These are phyloP conservation scores for Graphium colonna DNA, from an alignment of 2,888 invertebrate genomes.

Conservation along the genomic window DNA sequence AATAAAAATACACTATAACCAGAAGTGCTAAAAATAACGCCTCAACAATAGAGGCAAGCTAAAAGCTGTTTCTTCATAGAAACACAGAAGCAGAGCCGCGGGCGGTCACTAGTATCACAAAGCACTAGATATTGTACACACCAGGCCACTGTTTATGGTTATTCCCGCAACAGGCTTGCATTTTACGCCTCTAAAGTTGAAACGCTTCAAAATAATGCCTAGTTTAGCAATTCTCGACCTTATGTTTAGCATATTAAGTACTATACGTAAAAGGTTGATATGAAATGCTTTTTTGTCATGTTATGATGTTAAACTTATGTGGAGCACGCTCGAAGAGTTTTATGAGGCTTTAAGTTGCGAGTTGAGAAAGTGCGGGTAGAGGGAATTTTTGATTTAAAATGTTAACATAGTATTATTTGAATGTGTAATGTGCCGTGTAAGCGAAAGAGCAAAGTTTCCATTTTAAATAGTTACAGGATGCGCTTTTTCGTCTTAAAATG, in stretches of 20 bases:
- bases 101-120: slow-evolving; percentile 18
- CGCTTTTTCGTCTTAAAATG: too few species aligned
- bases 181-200: slow-evolving; percentile 16
- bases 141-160: slow-evolving; percentile 23
- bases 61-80: slow-evolving; percentile 10
- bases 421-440: slow-evolving; percentile 4
- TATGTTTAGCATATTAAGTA: slow-evolving; percentile 20
- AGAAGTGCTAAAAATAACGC: not conserved
- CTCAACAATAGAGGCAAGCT: slow-evolving; percentile 3
- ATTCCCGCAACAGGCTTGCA: slow-evolving; percentile 20
- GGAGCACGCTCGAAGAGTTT: slow-evolving; percentile 73
- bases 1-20: not conserved
- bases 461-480: too few species aligned
- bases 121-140: slow-evolving; percentile 17
- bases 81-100: slow-evolving; percentile 20
- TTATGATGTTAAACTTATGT: slow-evolving; percentile 70
- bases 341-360: slow-evolving; percentile 69
- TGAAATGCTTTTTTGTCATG: slow-evolving; percentile 32
- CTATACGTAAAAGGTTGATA: not conserved
- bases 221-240: slow-evolving; percentile 22
- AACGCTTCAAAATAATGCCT: slow-evolving; percentile 14
- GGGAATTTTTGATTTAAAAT: slow-evolving; percentile 61
- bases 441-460: not conserved
- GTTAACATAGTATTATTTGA: slow-evolving; percentile 22
- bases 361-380: slow-evolving; percentile 54